Conservation (phyloP, 1,140 invertebrate genomes). For the Aphaenogaster floridana region DNA sequence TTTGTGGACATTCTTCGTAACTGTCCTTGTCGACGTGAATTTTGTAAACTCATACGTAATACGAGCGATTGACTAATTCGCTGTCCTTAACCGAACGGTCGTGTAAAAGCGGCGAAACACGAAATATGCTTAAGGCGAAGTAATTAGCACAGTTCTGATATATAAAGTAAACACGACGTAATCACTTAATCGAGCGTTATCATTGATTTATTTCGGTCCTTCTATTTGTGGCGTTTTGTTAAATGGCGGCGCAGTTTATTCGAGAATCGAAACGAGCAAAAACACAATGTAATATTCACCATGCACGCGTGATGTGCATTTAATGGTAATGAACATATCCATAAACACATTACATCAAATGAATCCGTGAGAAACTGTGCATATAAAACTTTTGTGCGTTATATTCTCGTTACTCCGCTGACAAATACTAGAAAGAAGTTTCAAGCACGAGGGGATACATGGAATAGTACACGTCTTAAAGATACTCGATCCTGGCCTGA, state of each 20-base stretch:
- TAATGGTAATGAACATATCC: constrained; percentile 27
- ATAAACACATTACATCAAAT: background rate
- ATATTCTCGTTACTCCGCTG: background rate
- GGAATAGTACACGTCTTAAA: background rate
- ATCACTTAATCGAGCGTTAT: constrained; percentile 19
- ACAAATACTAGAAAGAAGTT: background rate
- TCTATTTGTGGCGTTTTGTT: constrained; percentile 19
- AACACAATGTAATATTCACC: background rate
- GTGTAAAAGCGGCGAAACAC: background rate
- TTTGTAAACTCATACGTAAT: background rate
- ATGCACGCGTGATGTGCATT: constrained; percentile 4
- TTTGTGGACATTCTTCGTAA: background rate
- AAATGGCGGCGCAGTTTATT: background rate
- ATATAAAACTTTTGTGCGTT: background rate
- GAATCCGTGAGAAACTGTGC: background rate
- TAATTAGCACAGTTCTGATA: background rate
- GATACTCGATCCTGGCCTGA: background rate
- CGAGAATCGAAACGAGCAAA: background rate
- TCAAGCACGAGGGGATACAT: background rate
- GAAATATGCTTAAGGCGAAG: background rate
- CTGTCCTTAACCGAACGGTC: no score
- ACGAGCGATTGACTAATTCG: background rate
- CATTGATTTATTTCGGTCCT: constrained; percentile 18
- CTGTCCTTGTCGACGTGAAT: background rate
- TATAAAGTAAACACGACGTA: background rate